Evolutionary conservation across 2,797 vertebrate genomes (phyloP).

Genomic region (Lithobates sylvaticus): DNA sequence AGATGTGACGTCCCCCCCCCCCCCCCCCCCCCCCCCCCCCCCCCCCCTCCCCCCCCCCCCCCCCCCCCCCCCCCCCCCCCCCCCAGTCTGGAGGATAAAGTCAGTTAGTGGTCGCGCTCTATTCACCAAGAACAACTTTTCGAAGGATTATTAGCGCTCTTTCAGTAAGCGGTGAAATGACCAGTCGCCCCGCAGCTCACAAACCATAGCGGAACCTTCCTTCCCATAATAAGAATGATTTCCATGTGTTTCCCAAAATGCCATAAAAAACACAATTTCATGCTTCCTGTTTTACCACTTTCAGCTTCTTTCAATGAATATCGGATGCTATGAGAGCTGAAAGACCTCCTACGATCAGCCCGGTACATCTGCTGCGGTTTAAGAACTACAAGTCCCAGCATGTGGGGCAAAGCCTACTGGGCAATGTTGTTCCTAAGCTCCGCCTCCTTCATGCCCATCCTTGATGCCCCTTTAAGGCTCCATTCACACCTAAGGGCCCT

Average conservation of each 20-base stretch:
- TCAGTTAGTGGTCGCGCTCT: constrained; percentile 16
- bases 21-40: not conserved
- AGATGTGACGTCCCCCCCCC: not conserved
- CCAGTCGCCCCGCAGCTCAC: not conserved
- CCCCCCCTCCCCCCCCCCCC: not conserved
- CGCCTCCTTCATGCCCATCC: too few species aligned
- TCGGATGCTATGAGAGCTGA: constrained; percentile 12
- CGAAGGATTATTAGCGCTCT: not conserved
- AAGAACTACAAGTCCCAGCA: too few species aligned
- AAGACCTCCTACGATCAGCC: not conserved
- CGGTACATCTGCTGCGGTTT: too few species aligned
- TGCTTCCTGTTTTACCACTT: not conserved
- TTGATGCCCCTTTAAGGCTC: too few species aligned
- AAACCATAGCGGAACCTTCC: not conserved
- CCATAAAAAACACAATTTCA: not conserved
- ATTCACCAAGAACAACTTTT: constrained; percentile 12
- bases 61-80: not conserved
- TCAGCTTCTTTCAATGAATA: not conserved
- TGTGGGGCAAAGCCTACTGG: too few species aligned
- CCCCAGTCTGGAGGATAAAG: not conserved
- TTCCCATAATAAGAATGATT: not conserved
- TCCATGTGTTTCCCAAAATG: not conserved
- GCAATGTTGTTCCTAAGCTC: too few species aligned
- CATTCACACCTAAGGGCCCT: too few species aligned
- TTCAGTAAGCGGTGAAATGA: constrained; percentile 5